Evolutionary conservation across 2,113 vertebrate species (phyloP), one percentile per base, ranked within the genome.

Genomic region (Nansenia antarctica): DNA sequence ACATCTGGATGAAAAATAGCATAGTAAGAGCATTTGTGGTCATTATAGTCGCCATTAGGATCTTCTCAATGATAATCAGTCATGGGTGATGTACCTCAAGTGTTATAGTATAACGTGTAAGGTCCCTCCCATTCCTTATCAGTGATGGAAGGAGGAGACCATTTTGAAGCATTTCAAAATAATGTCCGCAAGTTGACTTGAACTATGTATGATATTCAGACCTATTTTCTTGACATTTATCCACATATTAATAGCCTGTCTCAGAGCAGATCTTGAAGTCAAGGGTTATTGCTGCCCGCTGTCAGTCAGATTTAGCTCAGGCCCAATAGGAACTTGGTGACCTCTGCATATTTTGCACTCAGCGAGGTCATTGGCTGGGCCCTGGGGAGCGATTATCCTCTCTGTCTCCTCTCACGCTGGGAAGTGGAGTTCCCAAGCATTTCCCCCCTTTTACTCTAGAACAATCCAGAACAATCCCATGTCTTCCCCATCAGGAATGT

Each of bases 331-430:
- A 94, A 94, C 95, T 92, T 91, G 75, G 90, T 93, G 96, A 98
- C 95, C 95, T 94, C 90, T 86, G 93, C 94, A 95, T 95, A 96
- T 93, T 98, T 96, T 94, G 93, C 92, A 93, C 94, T 94, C 88
- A 72, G 89, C 89, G 88, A 95, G 94, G 95, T 97, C 95, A 93
- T 70, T 80, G 91, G 90, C 91, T 87, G 88, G 84, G 87, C 93
- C 94, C 95, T 79, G 80, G 93, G 94, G 95, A 94, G 92, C 88
- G 86, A 92, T 94, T 96, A 93, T 92, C 92, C 90, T 93, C 93
- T 93, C 91, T 84, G 91, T 94, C 95, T 95, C 93, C 94, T 95
- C 94, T 94, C 91, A 94, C 93, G 91, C 93, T 95, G 94, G 96
- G 95, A 97, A 97, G 93, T 78, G 61, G 89, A 94, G 93, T 95